Evolutionary conservation across 2,113 vertebrate species (phyloP), one percentile per base, ranked within the genome.

Genomic region (Pycnonotus jocosus): DNA sequence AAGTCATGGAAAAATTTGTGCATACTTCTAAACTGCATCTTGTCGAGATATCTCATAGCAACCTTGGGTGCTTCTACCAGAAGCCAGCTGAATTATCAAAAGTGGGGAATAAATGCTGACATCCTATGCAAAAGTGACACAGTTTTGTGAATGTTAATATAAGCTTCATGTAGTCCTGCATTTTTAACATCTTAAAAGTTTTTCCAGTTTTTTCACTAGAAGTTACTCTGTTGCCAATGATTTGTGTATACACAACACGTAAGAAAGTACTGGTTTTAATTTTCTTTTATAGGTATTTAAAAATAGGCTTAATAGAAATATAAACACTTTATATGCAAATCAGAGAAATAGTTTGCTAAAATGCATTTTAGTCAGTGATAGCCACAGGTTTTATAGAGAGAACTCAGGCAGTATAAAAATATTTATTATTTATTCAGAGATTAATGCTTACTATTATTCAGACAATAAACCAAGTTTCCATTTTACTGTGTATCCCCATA

Each of bases 261-360:
- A 40, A 68, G 8, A n/a, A 70, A 77, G 35, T 11, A 22, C 2
- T 72, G 17, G 54, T 57, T 96, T 95, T 91, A 86, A 70, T 53
- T 56, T 70, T 40, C 24, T 42, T 95, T 91, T 76, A 5, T 50
- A 85, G 47, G 4, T 30, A 38, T 86, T 83, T 58, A 69, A 86
- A 81, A 56, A 30, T 15, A 65, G 28, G 22, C 69, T 58, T 60
- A n/a, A 48, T 58, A 20, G 35, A 79, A 86, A 83, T 40, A 40
- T 6, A 27, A 66, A 44, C 7, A 7, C 35, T 94, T 91, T 71
- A 4, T 92, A 78, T 37, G 28, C 23, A 62, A 70, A 20, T 12
- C 35, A 80, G 38, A 81, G 57, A 92, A 81, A 33, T 72, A 86
- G 90, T 96, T 96, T 96, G 44, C 38, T 76, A 56, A 22, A 76